Conservation (phyloP, 1,140 invertebrate genomes). For the Aleiodes sp. region DNA sequence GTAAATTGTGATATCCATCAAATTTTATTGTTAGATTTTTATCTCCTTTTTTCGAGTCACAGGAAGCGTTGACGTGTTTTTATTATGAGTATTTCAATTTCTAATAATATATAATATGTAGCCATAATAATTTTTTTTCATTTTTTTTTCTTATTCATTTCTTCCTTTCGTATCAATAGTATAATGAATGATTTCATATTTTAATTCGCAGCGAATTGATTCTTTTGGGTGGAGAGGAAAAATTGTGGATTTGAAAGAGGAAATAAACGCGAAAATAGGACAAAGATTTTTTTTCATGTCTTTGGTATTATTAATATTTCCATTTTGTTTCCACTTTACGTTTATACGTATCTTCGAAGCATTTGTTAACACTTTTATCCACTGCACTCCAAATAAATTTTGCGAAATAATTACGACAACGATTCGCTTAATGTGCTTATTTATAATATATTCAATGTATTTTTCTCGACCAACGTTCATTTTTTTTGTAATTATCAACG, state of each 20-base stretch:
- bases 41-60: constrained; percentile 41
- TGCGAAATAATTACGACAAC: constrained; percentile 19
- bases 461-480: constrained; percentile 15
- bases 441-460: constrained; percentile 22
- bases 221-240: constrained; percentile 40
- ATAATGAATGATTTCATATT: background rate
- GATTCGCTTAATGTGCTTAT: constrained; percentile 13
- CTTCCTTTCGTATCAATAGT: constrained; percentile 21
- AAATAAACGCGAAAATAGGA: constrained; percentile 10
- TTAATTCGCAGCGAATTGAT: constrained; percentile 30
- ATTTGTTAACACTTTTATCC: constrained; percentile 11
- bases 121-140: constrained; percentile 54
- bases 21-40: background rate
- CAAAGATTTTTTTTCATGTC: constrained; percentile 1
- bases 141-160: constrained; percentile 59
- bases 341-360: constrained; percentile 11
- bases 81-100: constrained; percentile 65
- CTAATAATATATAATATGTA: constrained; percentile 56
- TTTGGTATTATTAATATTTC: background rate
- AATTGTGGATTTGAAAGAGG: background rate
- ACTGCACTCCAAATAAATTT: background rate
- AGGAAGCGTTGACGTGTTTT: constrained; percentile 64
- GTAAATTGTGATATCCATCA: background rate
- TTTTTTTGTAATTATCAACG: constrained; percentile 24
- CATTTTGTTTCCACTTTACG: constrained; percentile 3